A percentile compares a stretch with the other conserved stretches of the same genome.
Conservation (phyloP, 2,113 vertebrate species). For the Asarcornis scutulata region DNA sequence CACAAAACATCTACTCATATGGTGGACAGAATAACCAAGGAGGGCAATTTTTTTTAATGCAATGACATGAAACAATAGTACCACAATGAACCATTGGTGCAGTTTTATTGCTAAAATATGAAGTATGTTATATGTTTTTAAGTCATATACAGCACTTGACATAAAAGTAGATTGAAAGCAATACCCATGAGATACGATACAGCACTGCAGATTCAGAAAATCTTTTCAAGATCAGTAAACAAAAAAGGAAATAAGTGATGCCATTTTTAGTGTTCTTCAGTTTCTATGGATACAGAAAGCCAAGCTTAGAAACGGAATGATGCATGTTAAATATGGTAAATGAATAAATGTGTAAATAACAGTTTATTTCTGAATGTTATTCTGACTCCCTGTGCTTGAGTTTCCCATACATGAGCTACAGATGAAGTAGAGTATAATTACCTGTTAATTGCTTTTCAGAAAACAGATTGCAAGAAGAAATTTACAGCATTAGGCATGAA, state of each 20-base stretch:
- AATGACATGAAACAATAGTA: not conserved
- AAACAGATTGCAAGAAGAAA: not conserved
- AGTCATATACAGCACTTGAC: not conserved
- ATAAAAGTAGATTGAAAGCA: not conserved
- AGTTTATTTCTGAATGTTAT: not conserved
- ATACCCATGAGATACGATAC: not conserved
- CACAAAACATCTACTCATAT: not conserved
- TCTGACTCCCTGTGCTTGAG: not conserved
- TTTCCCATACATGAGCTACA: not conserved
- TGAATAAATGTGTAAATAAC: not conserved
- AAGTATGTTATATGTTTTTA: not conserved
- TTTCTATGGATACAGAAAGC: slow-evolving; percentile 59
- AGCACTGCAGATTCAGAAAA: not conserved
- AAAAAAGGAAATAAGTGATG: not conserved
- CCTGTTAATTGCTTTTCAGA: not conserved
- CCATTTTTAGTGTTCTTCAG: slow-evolving; percentile 14
- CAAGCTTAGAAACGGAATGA: slow-evolving; percentile 6
- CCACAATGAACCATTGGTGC: not conserved
- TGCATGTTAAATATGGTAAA: not conserved
- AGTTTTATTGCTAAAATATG: not conserved
- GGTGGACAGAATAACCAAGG: not conserved
- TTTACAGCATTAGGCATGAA: not conserved
- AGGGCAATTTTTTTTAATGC: not conserved
- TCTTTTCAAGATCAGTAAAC: not conserved
- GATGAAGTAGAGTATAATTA: not conserved